Evolutionary conservation across 2,797 vertebrate genomes (phyloP).

Genomic region (Graptemys geographica): DNA sequence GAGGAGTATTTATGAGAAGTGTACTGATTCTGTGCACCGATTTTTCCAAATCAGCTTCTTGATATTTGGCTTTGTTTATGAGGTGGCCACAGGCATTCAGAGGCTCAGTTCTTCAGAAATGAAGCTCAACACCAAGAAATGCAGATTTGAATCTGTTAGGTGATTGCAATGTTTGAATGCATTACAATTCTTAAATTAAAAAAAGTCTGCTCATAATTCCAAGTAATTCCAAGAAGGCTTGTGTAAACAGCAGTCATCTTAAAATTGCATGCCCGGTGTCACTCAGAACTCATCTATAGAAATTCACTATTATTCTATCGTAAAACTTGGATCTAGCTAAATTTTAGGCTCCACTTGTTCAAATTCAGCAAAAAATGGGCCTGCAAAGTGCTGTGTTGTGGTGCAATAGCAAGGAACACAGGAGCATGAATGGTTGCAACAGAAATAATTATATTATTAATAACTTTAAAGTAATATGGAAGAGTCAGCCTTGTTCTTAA

Average conservation of each 20-base stretch:
- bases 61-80: slow-evolving; percentile 60
- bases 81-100: slow-evolving; percentile 52
- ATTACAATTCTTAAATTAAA: slow-evolving; percentile 47
- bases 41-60: slow-evolving; percentile 66
- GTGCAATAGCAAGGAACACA: slow-evolving; percentile 55
- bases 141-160: slow-evolving; percentile 63
- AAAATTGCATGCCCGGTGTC: slow-evolving; percentile 61
- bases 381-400: slow-evolving; percentile 47
- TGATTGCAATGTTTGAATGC: slow-evolving; percentile 67
- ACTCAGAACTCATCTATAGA: slow-evolving; percentile 48
- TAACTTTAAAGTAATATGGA: slow-evolving; percentile 52
- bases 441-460: slow-evolving; percentile 64
- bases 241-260: slow-evolving; percentile 53
- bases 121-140: slow-evolving; percentile 54
- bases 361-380: slow-evolving; percentile 7
- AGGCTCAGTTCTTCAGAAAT: slow-evolving; percentile 31
- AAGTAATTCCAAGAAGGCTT: slow-evolving; percentile 67
- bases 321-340: not conserved
- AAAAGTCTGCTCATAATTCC: slow-evolving; percentile 54
- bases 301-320: slow-evolving; percentile 52
- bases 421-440: slow-evolving; percentile 49
- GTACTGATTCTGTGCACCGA: slow-evolving; percentile 38
- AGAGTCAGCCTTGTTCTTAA: slow-evolving; percentile 3
- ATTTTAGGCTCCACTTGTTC: slow-evolving; percentile 57
- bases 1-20: slow-evolving; percentile 61